Evolutionary conservation across 2,113 vertebrate genomes (phyloP).

Genomic region (Oenanthe melanoleuca): DNA sequence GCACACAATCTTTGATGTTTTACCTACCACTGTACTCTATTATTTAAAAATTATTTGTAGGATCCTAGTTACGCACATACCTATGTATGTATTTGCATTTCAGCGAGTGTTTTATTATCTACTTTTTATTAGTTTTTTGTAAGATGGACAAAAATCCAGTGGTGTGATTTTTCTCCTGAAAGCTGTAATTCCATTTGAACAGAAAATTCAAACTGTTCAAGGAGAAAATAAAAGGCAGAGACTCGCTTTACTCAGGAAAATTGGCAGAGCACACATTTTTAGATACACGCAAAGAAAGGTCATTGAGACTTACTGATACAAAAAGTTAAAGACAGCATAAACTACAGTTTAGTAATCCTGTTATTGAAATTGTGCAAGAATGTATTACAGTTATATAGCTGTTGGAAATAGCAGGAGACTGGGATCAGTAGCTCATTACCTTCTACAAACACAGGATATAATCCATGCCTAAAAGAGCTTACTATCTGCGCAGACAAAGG

Average conservation of each 20-base stretch:
- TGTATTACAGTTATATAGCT: background rate
- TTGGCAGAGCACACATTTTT: background rate
- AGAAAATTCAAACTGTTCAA: background rate
- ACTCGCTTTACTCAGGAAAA: background rate
- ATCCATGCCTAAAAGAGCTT: conserved; percentile 27
- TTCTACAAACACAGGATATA: conserved; percentile 33
- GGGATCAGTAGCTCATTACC: conserved; percentile 26
- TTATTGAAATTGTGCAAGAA: background rate
- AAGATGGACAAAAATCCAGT: background rate
- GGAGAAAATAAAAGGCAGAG: background rate
- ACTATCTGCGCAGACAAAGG: background rate
- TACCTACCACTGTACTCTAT: background rate
- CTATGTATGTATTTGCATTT: background rate
- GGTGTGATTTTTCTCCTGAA: background rate
- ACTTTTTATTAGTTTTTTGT: background rate
- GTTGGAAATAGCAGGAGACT: background rate
- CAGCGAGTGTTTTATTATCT: background rate
- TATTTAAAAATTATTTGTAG: background rate
- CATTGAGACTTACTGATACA: background rate
- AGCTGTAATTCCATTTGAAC: background rate
- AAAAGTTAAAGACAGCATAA: background rate
- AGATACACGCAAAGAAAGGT: background rate
- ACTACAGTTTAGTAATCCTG: background rate
- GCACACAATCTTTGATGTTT: background rate
- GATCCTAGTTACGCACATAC: background rate